These are phyloP conservation scores for Parapristionchus giblindavisi DNA, from an alignment of 2,888 invertebrate genomes.

Conservation along the genomic window DNA sequence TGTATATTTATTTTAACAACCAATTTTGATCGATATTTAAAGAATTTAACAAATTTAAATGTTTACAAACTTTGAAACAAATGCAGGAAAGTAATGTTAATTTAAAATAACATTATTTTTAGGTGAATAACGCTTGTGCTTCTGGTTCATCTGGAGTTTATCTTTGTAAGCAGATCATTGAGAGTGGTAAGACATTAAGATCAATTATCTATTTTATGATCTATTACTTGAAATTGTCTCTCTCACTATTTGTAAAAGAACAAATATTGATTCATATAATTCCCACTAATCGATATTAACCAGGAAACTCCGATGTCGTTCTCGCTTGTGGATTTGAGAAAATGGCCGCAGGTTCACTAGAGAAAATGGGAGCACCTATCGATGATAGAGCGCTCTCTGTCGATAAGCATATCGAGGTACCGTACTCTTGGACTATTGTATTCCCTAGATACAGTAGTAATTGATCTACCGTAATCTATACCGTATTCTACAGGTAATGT, in stretches of 20 bases:
- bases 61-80: conserved; percentile 47
- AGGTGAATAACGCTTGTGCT: conserved; percentile 94
- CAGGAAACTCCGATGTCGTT: conserved; percentile 83
- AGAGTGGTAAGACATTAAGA: conserved; percentile 76
- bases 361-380: conserved; percentile 70
- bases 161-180: conserved; percentile 89
- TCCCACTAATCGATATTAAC: neutral
- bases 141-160: conserved; percentile 92
- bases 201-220: neutral
- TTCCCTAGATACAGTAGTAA: too few relatives aligned
- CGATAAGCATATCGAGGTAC: conserved; percentile 70
- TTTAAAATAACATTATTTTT: neutral
- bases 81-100: neutral
- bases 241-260: neutral
- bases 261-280: too few relatives aligned
- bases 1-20: conserved; percentile 71
- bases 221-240: neutral
- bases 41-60: conserved; percentile 9
- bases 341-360: conserved; percentile 79
- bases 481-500: conserved; percentile 79
- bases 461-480: too few relatives aligned
- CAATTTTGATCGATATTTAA: neutral
- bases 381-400: conserved; percentile 84
- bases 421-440: too few relatives aligned
- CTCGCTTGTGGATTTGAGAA: conserved; percentile 96